Conservation (phyloP, 2,888 invertebrate genomes). For the Eulithis testata region DNA sequence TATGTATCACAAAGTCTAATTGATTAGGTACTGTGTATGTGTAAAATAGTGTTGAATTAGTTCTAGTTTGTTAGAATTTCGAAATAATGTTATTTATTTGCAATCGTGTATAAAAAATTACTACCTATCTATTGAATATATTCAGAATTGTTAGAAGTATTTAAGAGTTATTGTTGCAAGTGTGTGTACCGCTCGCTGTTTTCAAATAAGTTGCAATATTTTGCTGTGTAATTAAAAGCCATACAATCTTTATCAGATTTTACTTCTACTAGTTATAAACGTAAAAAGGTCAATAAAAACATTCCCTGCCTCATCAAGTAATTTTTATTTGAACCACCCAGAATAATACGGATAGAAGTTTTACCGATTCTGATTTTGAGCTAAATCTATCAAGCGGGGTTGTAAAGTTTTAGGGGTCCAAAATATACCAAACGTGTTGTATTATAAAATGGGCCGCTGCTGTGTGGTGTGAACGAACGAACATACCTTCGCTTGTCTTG, state of each 20-base stretch:
- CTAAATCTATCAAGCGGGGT: too few relatives aligned
- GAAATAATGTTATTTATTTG: conserved; percentile 52
- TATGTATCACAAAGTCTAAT: conserved; percentile 17
- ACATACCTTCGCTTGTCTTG: too few relatives aligned
- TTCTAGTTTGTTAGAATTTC: conserved; percentile 51
- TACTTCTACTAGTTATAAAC: conserved; percentile 25
- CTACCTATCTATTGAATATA: conserved; percentile 33
- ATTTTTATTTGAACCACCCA: not conserved
- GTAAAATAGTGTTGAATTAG: conserved; percentile 57
- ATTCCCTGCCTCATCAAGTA: conserved; percentile 42
- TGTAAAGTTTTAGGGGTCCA: too few relatives aligned
- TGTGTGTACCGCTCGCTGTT: conserved; percentile 13
- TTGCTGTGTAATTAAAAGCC: conserved; percentile 10
- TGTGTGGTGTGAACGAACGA: too few relatives aligned
- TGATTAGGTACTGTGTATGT: conserved; percentile 36
- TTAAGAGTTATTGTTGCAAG: conserved; percentile 22
- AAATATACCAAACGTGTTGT: too few relatives aligned
- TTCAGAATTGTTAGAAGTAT: conserved; percentile 15
- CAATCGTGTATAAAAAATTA: conserved; percentile 35
- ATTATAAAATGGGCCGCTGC: too few relatives aligned
- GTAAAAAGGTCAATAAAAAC: conserved; percentile 46
- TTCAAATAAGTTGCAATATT: conserved; percentile 21
- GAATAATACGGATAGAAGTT: too few relatives aligned
- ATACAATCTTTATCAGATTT: not conserved
- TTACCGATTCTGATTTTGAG: too few relatives aligned